Base-by-base conservation (phyloP, 2,888 invertebrate genomes). In the Poecilobothrus nobilitatus region DNA sequence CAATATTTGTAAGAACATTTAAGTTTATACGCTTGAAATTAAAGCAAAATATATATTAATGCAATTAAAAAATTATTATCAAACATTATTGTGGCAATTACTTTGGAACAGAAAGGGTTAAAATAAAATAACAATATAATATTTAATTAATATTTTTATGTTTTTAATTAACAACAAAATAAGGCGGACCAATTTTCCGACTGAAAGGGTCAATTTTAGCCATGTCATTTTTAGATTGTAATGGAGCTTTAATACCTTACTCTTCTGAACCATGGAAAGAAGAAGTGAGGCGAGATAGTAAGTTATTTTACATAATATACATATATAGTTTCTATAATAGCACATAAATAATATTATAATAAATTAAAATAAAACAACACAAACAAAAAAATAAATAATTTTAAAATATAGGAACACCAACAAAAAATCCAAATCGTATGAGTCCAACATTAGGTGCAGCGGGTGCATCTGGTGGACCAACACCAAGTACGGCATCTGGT, bases 221-320 rank as follows among this genome's bases (percentile, higher is more conserved):
- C 74, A 92, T 97, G 89, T 93, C 95, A 73, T 98, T 99, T 85
- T 86, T 99, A 81, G 97, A 99, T 86, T 93, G 92, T 80, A 93
- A 91, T 79, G 97, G 97, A 78, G 89, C 92, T 78, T 87, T 97
- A 75, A 91, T 97, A 79, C 92, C 94, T 71, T 91, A 92, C 79
- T 89, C 93, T 64, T 93, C 89, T 78, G 97, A 97, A 83, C 88
- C 91, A 76, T 98, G 97, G 96, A 91, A 87, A 81, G 97, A 97
- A 79, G 94, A 80, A 68, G 88, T 87, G 78, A 81, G 78, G 74
- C 79, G 80, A 74, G 82, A 82, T 71, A 78, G 82, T 82, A 80
- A 78, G 76, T 75, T 68, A 65, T 37, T 37, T n/a, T 37, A 20
- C 9, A 53, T 18, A 44, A 53, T 27, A 27, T n/a, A 53, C 53